phyloP scores from a whole-genome alignment of 2,113 vertebrate species.

The Stigmatopora argus region DNA sequence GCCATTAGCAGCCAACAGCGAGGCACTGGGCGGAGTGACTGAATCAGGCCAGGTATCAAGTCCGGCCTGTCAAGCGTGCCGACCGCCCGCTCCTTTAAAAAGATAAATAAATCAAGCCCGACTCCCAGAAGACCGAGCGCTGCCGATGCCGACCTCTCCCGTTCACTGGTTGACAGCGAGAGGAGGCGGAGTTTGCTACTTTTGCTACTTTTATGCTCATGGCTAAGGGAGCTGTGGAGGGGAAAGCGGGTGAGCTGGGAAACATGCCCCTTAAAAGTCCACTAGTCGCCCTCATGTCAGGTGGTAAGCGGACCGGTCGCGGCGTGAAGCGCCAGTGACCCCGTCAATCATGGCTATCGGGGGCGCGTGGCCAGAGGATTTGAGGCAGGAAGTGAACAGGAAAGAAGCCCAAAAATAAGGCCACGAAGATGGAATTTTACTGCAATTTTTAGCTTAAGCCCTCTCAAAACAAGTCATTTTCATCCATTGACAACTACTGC shows the following conservation, averaged over 20 bases:
- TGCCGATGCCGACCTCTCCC: slow-evolving; percentile 17
- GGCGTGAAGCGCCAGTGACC: slow-evolving; percentile 37
- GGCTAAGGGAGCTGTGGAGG: slow-evolving; percentile 8
- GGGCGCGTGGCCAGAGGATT: slow-evolving; percentile 9
- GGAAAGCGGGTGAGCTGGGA: neutral
- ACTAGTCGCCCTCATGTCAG: slow-evolving; percentile 33
- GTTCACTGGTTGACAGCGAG: slow-evolving; percentile 49
- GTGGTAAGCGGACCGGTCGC: slow-evolving; percentile 40
- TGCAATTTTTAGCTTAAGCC: neutral
- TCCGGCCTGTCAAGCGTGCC: slow-evolving; percentile 54
- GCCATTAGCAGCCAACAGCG: slow-evolving; percentile 42
- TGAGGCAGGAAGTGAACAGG: slow-evolving; percentile 10
- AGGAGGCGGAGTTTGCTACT: slow-evolving; percentile 1
- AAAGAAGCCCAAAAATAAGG: neutral
- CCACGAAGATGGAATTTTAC: neutral
- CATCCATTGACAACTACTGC: too few species aligned
- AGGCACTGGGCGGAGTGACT: slow-evolving; percentile 54
- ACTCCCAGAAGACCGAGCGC: slow-evolving; percentile 62
- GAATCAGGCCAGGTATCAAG: slow-evolving; percentile 70
- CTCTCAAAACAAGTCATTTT: too few species aligned
- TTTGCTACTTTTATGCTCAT: neutral
- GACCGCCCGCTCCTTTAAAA: slow-evolving; percentile 47
- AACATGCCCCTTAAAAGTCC: slow-evolving; percentile 9
- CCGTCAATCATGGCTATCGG: slow-evolving; percentile 37
- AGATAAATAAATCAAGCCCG: slow-evolving; percentile 24